Base-by-base conservation (phyloP, 92 coral and sea anemone species). In the Phenganax subtilis region DNA sequence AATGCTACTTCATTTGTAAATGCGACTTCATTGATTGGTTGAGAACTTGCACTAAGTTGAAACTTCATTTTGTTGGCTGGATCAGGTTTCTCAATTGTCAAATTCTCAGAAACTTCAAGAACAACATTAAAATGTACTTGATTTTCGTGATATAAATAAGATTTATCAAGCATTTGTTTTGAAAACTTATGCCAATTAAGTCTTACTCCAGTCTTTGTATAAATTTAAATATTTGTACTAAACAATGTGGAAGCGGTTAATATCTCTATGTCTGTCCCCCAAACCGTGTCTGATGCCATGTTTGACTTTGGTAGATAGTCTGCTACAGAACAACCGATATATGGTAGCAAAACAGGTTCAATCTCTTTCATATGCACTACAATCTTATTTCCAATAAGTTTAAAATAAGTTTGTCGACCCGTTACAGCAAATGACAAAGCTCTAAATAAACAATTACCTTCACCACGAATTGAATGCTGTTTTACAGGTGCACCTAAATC, bases 231-330 rank as follows among this genome's bases (percentile, higher is more conserved):
- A 20, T 20, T 20, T 20, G 25, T 20, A 20, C 25, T 20, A 20
- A 20, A 20, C 25, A 60, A 60, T 60, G 66, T 12, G 12, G 66
- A 60, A n/a, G 66, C 66, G 17, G 66, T 60, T 60, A 60, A 60
- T 60, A 60, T 60, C 25, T 60, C 66, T 60, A 60, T 12, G 17
- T 60, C 66, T 60, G 66, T 60, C 17, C 66, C 66, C 66, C 66
- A 60, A 60, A 27, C 17, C 66, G 12, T 60, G 17, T 60, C 66
- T 12, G 17, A 60, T 60, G 66, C 66, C 66, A 60, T 60, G 12
- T 12, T 60, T 60, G 66, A 60, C 12, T 60, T 60, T 60, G 17
- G 17, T 27, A 60, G 17, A 60, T 60, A 60, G 17, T 60, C 66
- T 60, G 25, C 25, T 60, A 60, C 12, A 7, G 66, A 60, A 12